Percentiles rank a stretch among this genome's conserved stretches.
These are phyloP conservation scores for Cepaea nemoralis DNA, from an alignment of 1,140 invertebrate genomes.

Conservation along the genomic window DNA sequence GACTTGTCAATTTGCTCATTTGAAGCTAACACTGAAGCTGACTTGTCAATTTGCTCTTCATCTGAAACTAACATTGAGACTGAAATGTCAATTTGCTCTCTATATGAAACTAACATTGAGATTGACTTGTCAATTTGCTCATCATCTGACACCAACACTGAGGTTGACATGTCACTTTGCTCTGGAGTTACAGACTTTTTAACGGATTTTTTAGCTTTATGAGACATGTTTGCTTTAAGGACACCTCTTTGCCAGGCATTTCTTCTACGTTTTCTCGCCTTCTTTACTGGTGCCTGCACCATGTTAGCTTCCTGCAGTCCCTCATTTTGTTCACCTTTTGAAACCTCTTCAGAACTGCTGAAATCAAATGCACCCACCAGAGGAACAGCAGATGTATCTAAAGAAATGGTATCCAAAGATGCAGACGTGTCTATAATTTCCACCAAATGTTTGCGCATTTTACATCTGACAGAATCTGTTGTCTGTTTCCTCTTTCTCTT, in stretches of 20 bases:
- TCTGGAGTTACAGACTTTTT: background rate
- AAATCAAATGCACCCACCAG: background rate
- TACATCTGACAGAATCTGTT: background rate
- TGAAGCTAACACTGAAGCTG: no score
- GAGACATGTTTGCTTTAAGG: background rate
- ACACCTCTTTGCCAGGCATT: conserved; percentile 35
- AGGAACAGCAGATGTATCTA: background rate
- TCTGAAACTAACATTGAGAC: no score
- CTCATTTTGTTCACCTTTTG: background rate
- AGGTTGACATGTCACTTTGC: background rate
- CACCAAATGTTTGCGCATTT: background rate
- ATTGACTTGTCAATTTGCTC: no score
- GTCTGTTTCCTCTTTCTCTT: background rate
- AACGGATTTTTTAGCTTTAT: background rate
- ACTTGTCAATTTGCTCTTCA: no score
- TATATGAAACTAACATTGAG: no score
- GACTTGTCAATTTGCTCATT: no score
- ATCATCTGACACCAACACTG: background rate
- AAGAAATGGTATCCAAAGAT: background rate
- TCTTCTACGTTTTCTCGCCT: conserved; percentile 16
- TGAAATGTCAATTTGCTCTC: no score
- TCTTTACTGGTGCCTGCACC: background rate
- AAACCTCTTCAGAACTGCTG: background rate
- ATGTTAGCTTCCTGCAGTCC: background rate
- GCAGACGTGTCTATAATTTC: background rate